Evolutionary conservation across 2,113 vertebrate species (phyloP).

Genomic region (Catharus minimus): DNA sequence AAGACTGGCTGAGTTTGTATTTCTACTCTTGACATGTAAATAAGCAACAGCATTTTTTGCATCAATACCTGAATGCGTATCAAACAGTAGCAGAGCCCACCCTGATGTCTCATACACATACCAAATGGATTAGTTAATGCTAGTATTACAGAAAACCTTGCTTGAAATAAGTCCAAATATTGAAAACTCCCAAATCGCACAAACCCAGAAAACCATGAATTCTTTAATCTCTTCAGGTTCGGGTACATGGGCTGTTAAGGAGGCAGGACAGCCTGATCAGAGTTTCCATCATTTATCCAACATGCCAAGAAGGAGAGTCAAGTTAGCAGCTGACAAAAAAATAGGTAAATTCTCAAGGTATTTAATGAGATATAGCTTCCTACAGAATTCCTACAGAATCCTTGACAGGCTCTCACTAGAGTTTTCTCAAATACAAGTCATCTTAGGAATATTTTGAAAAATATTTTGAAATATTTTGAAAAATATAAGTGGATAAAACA

Average conservation of each 20-base stretch:
- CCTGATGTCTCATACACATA: background rate
- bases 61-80: background rate
- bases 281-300: background rate
- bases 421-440: background rate
- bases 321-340: background rate
- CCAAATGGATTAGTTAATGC: accelerated
- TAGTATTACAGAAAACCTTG: background rate
- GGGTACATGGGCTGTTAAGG: background rate
- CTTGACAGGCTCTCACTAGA: background rate
- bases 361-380: background rate
- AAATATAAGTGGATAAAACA: background rate
- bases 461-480: background rate
- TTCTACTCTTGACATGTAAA: background rate
- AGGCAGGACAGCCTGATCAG: accelerated
- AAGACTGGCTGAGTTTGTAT: background rate
- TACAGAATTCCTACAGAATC: background rate
- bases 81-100: background rate
- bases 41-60: background rate
- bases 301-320: background rate
- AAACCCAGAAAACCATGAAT: background rate
- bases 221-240: background rate
- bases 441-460: background rate
- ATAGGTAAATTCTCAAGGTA: background rate
- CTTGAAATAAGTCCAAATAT: background rate
- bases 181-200: accelerated